Evolutionary conservation across 1,140 invertebrate genomes (phyloP).

Genomic region (Eupeodes corollae): DNA sequence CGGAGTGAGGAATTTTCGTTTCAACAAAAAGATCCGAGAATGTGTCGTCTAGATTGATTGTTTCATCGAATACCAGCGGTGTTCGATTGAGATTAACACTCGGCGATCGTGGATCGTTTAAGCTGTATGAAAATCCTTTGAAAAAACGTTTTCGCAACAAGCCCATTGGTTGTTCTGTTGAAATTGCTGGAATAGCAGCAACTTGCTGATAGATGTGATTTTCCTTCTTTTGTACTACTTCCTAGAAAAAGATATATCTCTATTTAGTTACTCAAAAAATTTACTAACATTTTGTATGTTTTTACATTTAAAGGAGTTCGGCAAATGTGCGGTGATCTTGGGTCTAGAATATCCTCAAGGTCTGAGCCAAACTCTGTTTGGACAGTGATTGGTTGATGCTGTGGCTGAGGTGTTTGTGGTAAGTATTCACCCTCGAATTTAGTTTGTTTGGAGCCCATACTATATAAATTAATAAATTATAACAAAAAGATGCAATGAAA

Average conservation of each 20-base stretch:
- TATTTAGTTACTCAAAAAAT: too few relatives aligned
- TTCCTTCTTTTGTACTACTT: slow-evolving; percentile 9
- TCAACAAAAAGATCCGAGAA: slow-evolving; percentile 32
- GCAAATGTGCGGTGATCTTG: slow-evolving; percentile 25
- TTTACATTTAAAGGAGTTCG: slow-evolving; percentile 26
- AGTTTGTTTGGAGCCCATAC: slow-evolving; percentile 27
- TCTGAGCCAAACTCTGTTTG: slow-evolving; percentile 6
- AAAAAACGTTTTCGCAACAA: slow-evolving; percentile 22
- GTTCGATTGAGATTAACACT: slow-evolving; percentile 36
- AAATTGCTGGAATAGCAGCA: background rate
- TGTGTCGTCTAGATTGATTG: slow-evolving; percentile 29
- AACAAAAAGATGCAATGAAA: slow-evolving; percentile 10
- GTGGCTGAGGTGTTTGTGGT: slow-evolving; percentile 24
- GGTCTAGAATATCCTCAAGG: slow-evolving; percentile 16
- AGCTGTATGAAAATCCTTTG: slow-evolving; percentile 22
- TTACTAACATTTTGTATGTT: too few relatives aligned
- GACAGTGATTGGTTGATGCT: background rate
- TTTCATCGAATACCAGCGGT: slow-evolving; percentile 34
- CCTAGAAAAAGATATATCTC: background rate
- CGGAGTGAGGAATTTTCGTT: background rate
- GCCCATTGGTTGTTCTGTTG: slow-evolving; percentile 15
- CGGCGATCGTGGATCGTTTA: slow-evolving; percentile 38
- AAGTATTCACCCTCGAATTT: slow-evolving; percentile 27
- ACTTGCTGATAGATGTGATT: background rate
- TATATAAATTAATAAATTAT: slow-evolving; percentile 1